Evolutionary conservation across 2,888 invertebrate species (phyloP), one percentile per base, ranked within the genome.

Genomic region (Philereme vetulata): DNA sequence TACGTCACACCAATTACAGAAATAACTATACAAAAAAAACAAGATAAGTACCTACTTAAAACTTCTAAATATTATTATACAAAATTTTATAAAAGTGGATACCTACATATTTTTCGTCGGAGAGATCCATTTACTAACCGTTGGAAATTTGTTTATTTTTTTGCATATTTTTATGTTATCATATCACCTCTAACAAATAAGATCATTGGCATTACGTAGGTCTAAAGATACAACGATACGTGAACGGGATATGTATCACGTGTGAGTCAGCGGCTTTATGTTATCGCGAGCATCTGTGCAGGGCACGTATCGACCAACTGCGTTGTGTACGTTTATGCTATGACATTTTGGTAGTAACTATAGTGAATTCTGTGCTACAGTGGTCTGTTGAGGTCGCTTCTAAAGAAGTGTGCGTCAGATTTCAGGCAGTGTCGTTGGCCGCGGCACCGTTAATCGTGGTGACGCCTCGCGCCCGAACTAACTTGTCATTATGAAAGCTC

Each of bases 341-440:
- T n/a, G 45, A 45, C 38, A 51, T 42, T 72, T 21, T 36, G 47
- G n/a, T 50, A 54, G 45, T 51, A 40, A 49, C 50, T 58, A 43
- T 42, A 44, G 34, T 35, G 36, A 58, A 72, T 65, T 60, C 60
- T 72, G 64, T 64, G 72, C 73, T 78, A 7, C 9, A 44, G 45
- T 52, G 52, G 21, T 53, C 44, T 56, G 52, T 59, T 55, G 58
- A 60, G 78, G 51, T 55, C 51, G 46, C 46, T 81, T 84, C 84
- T 81, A 80, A 77, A 72, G 77, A 82, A 83, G 76, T 70, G 60
- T 88, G 89, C 86, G 89, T 90, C 90, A 90, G 78, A 79, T 84
- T 81, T 80, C 71, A 74, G 72, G 76, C 73, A 77, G 78, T 82
- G 90, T 90, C 91, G 89, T 79, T 86, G 90, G 78, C 88, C 90